Percentiles rank a stretch among this genome's conserved stretches.
These are phyloP conservation scores for Rafetus swinhoei DNA, from an alignment of 2,113 vertebrate species.

Conservation along the genomic window DNA sequence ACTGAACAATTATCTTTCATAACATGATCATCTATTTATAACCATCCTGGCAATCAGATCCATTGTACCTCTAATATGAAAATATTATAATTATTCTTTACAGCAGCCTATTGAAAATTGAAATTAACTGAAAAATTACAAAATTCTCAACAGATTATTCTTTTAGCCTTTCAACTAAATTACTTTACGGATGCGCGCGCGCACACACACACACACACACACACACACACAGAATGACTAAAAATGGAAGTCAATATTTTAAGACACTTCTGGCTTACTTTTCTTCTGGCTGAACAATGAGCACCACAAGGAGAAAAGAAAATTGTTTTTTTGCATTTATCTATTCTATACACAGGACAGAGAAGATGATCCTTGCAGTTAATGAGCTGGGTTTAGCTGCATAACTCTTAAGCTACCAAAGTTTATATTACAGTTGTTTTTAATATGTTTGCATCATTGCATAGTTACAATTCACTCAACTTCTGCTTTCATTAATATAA, in stretches of 20 bases:
- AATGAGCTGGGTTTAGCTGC: too few species aligned
- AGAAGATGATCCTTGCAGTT: background rate
- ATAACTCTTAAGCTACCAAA: too few species aligned
- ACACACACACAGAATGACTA: background rate
- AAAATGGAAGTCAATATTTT: background rate
- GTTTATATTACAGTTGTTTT: too few species aligned
- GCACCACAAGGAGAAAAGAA: too few species aligned
- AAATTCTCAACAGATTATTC: too few species aligned
- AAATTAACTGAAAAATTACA: background rate
- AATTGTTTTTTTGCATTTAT: too few species aligned
- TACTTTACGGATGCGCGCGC: too few species aligned
- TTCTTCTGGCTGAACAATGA: background rate
- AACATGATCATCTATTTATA: background rate
- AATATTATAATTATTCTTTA: background rate
- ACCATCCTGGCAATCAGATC: background rate
- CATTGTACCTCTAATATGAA: background rate
- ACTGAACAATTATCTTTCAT: background rate
- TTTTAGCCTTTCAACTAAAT: too few species aligned
- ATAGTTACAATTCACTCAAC: too few species aligned
- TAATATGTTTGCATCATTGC: too few species aligned
- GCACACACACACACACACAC: too few species aligned
- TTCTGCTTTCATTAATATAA: too few species aligned
- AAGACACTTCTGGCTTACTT: accelerated
- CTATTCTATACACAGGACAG: background rate
- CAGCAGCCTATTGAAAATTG: background rate